Percentiles rank a stretch among this genome's conserved stretches.
Evolutionary conservation across 2,888 invertebrate genomes (phyloP).

Genomic region (Philonicus albiceps): DNA sequence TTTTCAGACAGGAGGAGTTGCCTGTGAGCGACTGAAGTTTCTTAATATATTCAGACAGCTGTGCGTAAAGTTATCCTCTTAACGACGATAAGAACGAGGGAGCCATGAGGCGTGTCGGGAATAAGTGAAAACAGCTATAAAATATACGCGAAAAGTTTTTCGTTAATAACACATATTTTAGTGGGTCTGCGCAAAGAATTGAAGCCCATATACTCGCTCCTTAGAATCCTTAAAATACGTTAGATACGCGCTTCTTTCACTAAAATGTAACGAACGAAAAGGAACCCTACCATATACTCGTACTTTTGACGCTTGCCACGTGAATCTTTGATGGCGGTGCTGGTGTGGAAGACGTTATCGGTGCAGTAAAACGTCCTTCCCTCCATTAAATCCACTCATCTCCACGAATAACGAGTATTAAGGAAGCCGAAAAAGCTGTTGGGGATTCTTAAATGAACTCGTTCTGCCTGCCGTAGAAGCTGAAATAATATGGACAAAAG

Average conservation of each 20-base stretch:
- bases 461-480: not conserved
- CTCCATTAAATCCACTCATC: not conserved
- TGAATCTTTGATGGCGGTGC: not conserved
- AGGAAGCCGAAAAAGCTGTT: not conserved
- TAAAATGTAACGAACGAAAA: not conserved
- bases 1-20: not conserved
- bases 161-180: not conserved
- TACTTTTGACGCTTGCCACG: not conserved
- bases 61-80: conserved; percentile 19
- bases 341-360: not conserved
- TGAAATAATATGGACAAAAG: not conserved
- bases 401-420: not conserved
- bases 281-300: not conserved
- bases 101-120: not conserved
- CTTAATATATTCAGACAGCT: conserved; percentile 30
- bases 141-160: conserved; percentile 3
- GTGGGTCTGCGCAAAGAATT: not conserved
- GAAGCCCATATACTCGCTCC: not conserved
- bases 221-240: not conserved
- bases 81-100: not conserved
- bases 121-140: conserved; percentile 1
- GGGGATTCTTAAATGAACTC: not conserved
- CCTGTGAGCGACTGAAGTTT: not conserved
- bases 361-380: not conserved
- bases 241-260: not conserved